Percentiles rank a stretch among this genome's conserved stretches.
These are phyloP conservation scores for Ophioninae sp. DNA, from an alignment of 2,888 invertebrate genomes.

Conservation along the genomic window DNA sequence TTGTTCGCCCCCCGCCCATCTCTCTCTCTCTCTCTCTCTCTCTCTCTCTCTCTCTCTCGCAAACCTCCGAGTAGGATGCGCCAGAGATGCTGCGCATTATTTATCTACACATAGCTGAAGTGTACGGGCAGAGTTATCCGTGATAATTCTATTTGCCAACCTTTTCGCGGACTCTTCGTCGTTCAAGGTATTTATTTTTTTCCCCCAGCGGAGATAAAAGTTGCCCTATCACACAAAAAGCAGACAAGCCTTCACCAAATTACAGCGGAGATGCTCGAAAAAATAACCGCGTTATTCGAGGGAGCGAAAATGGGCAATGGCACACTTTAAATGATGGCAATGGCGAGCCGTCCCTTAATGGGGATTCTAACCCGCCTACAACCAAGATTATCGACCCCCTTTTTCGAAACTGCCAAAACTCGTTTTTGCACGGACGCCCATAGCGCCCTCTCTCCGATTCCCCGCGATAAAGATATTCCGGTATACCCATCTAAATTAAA, in stretches of 20 bases:
- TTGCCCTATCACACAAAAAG: not conserved
- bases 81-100: slow-evolving; percentile 43
- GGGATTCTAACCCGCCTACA: slow-evolving; percentile 25
- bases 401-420: slow-evolving; percentile 36
- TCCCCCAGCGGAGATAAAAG: not conserved
- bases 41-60: slow-evolving; percentile 35
- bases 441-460: not conserved
- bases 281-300: not conserved
- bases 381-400: slow-evolving; percentile 40
- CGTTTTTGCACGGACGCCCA: slow-evolving; percentile 47
- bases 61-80: slow-evolving; percentile 48
- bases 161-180: slow-evolving; percentile 6
- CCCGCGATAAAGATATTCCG: slow-evolving; percentile 47
- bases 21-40: slow-evolving; percentile 38
- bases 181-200: not conserved
- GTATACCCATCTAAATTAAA: slow-evolving; percentile 58
- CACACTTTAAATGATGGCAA: not conserved
- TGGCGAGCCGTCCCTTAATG: slow-evolving; percentile 3
- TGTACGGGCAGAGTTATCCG: slow-evolving; percentile 5
- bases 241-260: not conserved
- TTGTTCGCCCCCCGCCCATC: slow-evolving; percentile 27
- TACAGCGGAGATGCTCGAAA: not conserved
- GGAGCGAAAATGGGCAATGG: not conserved
- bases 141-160: slow-evolving; percentile 43
- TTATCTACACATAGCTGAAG: not conserved